A percentile compares a stretch with the other conserved stretches of the same genome.
Evolutionary conservation across 2,113 vertebrate genomes (phyloP).

Genomic region (Pituophis catenifer): DNA sequence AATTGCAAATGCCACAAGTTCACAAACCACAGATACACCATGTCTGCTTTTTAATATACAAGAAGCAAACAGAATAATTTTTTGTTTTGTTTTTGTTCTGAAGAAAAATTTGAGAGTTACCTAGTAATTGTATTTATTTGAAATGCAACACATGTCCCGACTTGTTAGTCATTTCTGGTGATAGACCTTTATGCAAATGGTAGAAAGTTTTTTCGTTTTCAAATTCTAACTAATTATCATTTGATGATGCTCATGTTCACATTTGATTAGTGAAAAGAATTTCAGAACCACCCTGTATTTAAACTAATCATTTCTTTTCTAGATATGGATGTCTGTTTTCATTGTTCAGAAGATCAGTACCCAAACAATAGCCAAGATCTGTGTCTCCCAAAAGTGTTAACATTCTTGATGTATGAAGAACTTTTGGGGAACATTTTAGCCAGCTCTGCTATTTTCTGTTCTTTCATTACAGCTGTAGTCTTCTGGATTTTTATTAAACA

Average conservation of each 20-base stretch:
- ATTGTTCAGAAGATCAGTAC: neutral
- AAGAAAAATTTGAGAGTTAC: no score
- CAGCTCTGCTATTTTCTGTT: neutral
- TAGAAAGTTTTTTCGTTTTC: neutral
- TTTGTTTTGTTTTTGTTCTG: no score
- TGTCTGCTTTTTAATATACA: no score
- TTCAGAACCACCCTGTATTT: no score
- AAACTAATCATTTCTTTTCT: neutral
- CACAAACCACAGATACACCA: no score
- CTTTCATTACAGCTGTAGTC: neutral
- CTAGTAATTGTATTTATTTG: no score
- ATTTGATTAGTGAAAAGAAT: neutral
- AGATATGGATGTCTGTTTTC: neutral
- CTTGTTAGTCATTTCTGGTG: no score
- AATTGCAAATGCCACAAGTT: no score
- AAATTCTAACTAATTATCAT: neutral
- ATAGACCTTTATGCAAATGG: no score
- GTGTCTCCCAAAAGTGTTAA: neutral
- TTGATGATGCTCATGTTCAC: neutral
- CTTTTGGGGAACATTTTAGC: neutral
- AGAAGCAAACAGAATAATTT: no score
- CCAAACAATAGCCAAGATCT: neutral
- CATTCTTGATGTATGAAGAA: neutral
- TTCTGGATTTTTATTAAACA: neutral
- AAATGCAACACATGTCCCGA: no score